Evolutionary conservation across 1,140 invertebrate genomes (phyloP).

Genomic region (Scaptomyza pallida): DNA sequence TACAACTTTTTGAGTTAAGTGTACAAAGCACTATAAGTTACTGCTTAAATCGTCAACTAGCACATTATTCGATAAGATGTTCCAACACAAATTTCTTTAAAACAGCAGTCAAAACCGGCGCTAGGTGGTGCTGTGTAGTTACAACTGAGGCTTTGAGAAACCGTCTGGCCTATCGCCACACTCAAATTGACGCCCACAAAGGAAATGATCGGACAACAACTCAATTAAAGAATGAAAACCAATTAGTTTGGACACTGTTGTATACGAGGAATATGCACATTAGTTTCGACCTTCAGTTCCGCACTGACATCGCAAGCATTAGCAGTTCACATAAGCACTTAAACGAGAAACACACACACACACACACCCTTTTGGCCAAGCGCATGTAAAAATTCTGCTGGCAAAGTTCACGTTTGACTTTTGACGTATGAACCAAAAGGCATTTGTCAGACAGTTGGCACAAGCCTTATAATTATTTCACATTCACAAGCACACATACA

Average conservation of each 20-base stretch:
- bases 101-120: constrained; percentile 40
- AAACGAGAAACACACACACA: not conserved
- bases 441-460: not conserved
- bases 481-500: not conserved
- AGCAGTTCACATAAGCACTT: not conserved
- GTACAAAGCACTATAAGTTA: no score
- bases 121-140: constrained; percentile 55
- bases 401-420: constrained; percentile 40
- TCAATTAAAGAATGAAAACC: constrained; percentile 26
- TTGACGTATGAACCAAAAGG: constrained; percentile 23
- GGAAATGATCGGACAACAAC: constrained; percentile 31
- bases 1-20: no score
- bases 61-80: not conserved
- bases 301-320: no score
- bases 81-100: constrained; percentile 5
- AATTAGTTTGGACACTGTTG: constrained; percentile 28
- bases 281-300: constrained; percentile 17
- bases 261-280: not conserved
- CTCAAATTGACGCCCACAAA: constrained; percentile 39
- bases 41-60: no score
- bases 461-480: constrained; percentile 35
- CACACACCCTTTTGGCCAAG: not conserved
- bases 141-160: no score
- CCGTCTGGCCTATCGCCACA: not conserved
- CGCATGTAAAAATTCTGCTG: no score